These are phyloP conservation scores for Phragmatobia fuliginosa DNA, from an alignment of 2,888 invertebrate species.

Conservation along the genomic window DNA sequence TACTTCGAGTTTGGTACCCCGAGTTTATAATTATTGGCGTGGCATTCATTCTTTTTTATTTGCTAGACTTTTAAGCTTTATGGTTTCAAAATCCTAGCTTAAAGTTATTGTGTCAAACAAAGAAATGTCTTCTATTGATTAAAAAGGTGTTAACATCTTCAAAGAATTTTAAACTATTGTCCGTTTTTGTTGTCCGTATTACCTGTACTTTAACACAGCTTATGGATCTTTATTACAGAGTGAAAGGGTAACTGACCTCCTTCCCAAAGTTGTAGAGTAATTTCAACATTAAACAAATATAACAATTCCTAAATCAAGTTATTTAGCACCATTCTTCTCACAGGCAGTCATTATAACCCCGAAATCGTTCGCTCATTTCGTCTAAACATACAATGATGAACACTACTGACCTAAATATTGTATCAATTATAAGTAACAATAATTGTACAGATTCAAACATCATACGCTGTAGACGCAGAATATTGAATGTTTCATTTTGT, in stretches of 20 bases:
- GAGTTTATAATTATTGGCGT: neutral
- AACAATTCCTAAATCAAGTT: conserved; percentile 27
- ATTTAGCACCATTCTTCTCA: conserved; percentile 53
- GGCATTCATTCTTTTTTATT: neutral
- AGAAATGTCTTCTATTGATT: neutral
- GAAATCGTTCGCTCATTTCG: conserved; percentile 14
- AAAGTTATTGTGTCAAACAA: neutral
- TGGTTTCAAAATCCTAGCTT: neutral
- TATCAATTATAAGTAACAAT: conserved; percentile 1
- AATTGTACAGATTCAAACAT: neutral
- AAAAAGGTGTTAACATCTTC: neutral
- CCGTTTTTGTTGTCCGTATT: neutral
- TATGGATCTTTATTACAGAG: neutral
- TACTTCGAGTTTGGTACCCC: neutral
- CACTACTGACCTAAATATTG: conserved; percentile 12
- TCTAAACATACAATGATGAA: conserved; percentile 29
- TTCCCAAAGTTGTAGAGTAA: conserved; percentile 3
- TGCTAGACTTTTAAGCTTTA: neutral
- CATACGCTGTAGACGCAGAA: neutral
- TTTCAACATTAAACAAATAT: conserved; percentile 10
- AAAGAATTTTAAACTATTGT: neutral
- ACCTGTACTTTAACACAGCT: neutral
- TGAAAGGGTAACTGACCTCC: neutral
- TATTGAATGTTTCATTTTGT: neutral
- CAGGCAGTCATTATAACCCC: conserved; percentile 37